phyloP scores from a whole-genome alignment of 2,113 vertebrate genomes.

The Phrynocephalus versicolor region DNA sequence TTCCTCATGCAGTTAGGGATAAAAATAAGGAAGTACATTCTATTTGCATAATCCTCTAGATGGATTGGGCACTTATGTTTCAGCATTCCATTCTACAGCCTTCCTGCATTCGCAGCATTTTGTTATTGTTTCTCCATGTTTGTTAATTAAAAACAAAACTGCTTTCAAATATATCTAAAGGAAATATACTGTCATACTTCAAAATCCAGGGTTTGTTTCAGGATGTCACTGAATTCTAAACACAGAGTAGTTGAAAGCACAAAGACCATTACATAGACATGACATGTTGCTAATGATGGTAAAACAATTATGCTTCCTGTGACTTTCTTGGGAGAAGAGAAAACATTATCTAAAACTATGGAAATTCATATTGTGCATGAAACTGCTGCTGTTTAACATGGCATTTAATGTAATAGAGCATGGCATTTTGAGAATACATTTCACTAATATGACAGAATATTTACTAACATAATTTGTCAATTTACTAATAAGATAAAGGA shows the following conservation, averaged over 20 bases:
- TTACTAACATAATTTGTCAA: conserved; percentile 3
- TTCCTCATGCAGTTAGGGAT: background rate
- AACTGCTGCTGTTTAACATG: conserved; percentile 1
- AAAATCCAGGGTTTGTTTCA: background rate
- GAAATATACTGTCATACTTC: background rate
- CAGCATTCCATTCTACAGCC: accelerated
- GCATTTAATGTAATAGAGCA: conserved; percentile 6
- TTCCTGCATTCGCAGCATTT: background rate
- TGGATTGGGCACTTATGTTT: accelerated
- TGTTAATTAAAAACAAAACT: background rate
- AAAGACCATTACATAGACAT: background rate
- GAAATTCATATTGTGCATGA: conserved; percentile 7
- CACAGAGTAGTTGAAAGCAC: background rate
- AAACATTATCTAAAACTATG: background rate
- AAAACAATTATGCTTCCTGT: background rate
- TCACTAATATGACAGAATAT: conserved; percentile 25
- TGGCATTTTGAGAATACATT: conserved; percentile 13
- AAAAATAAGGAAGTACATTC: background rate
- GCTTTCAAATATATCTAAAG: accelerated
- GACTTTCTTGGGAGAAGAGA: background rate
- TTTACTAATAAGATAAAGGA: conserved; percentile 23
- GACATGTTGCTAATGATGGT: background rate
- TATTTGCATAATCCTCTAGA: background rate
- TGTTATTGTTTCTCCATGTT: background rate
- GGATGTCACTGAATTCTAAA: background rate